Percentiles rank a stretch among this genome's conserved stretches.
phyloP scores from a whole-genome alignment of 2,888 invertebrate genomes.

The Ditula angustiorana region DNA sequence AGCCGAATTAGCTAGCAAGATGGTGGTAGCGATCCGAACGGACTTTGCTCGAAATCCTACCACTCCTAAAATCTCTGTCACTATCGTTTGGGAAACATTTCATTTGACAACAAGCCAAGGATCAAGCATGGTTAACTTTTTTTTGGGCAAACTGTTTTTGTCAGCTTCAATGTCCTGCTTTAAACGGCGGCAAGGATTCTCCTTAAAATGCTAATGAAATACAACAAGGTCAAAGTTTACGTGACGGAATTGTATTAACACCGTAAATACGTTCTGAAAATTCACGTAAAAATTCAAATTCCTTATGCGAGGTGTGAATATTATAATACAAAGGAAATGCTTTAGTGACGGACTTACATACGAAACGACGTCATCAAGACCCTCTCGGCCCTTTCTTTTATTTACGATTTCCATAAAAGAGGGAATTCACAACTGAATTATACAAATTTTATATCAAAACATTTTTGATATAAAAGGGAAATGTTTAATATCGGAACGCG shows the following conservation, averaged over 20 bases:
- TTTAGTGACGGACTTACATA: constrained; percentile 53
- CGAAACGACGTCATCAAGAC: constrained; percentile 46
- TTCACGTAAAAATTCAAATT: constrained; percentile 55
- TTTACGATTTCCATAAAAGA: constrained; percentile 44
- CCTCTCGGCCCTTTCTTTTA: constrained; percentile 43
- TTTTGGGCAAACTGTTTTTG: too few species aligned
- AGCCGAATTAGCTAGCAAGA: too few species aligned
- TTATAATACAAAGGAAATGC: constrained; percentile 57
- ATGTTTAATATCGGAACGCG: neutral
- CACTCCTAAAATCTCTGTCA: too few species aligned
- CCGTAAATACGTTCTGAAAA: constrained; percentile 7
- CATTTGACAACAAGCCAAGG: too few species aligned
- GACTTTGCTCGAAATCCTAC: too few species aligned
- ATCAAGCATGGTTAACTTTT: too few species aligned
- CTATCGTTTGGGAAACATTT: too few species aligned
- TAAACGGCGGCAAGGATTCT: neutral
- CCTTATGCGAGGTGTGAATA: constrained; percentile 52
- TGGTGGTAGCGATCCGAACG: too few species aligned
- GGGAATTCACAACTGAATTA: constrained; percentile 15
- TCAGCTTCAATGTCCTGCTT: too few species aligned
- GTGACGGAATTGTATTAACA: constrained; percentile 45
- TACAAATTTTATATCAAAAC: constrained; percentile 21
- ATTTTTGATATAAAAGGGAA: neutral
- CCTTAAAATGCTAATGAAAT: constrained; percentile 14
- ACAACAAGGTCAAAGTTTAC: constrained; percentile 45